Evolutionary conservation across 2,797 vertebrate species (phyloP), one percentile per base, ranked within the genome.

Genomic region (Echeneis naucrates): DNA sequence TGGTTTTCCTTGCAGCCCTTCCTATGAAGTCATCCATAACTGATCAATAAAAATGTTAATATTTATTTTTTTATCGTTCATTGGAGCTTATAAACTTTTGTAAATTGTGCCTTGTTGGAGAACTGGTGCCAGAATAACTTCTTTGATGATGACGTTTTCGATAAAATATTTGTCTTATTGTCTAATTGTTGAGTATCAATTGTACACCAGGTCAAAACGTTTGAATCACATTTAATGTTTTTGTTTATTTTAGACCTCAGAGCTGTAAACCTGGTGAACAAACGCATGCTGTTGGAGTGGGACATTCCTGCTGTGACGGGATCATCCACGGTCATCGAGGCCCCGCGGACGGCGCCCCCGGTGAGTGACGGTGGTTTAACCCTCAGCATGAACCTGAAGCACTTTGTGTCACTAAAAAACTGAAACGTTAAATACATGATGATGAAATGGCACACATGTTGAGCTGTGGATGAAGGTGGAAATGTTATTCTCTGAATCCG

Each of bases 311-410:
- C 98, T 10, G 92, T 92, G 51, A 99, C 0, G 98, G 98, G 47
- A 95, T 99, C 79, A 96, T 99, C 75, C 98, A 99, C 0, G 87
- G 87, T 94, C n/a, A 94, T 99, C 0, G 94, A 95, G 8, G 92
- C 90, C 9, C 97, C 98, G 0, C 87, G 99, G 68, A 80, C 75
- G 42, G 92, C 94, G 0, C 67, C 83, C 0, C 0, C 42, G 0
- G 93, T 96, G 78, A 95, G 92, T 80, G 3, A 38, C 5, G 1
- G 12, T 32, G 47, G 38, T 68, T 62, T 35, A 5, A 38, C 6
- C 27, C 59, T 8, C 9, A 61, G 57, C 12, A n/a, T n/a, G n/a
- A n/a, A n/a, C n/a, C n/a, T n/a, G n/a, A n/a, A n/a, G n/a, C n/a
- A n/a, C n/a, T n/a, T n/a, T 42, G 16, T 6, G 40, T 35, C 33